Evolutionary conservation across 2,888 invertebrate genomes (phyloP), one percentile per base, ranked within the genome.

Genomic region (Pherbina coryleti): DNA sequence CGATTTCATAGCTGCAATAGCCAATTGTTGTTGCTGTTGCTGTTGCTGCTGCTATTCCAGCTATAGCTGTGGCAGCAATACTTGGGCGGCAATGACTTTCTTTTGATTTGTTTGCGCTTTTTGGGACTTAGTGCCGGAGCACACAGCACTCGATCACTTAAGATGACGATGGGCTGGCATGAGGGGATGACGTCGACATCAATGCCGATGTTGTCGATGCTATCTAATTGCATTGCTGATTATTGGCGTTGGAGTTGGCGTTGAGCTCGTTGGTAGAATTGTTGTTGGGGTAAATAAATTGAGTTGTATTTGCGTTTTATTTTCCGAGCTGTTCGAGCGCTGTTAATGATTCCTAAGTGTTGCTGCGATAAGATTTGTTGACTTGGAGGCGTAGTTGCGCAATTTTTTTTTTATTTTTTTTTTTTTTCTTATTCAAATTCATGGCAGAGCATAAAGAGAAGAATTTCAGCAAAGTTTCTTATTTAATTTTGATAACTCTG

Each of bases 1-100:
- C 81, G 80, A 82, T 83, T 82, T 81, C 79, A 78, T 79, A 81
- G 79, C 81, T 77, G 77, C 79, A 28, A 53, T 53, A 57, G 57
- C 66, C 17, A 44, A 11, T 11, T 64, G 28, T 49, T 28, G 72
- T 60, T 60, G 44, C 57, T 44, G 34, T 25, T 37, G 57, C 37
- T 28, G 72, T 60, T 60, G 44, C 57, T 44, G 34, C 17, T 37
- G 57, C 37, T 14, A 28, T 57, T 71, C 44, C 62, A 53, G 51
- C 37, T 64, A 70, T 8, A 49, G 44, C 11, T 19, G 53, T 25
- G 28, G 31, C 71, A 19, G 19, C 77, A 8, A 22, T 8, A 64
- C 78, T 71, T 78, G 75, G 78, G 80, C 80, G 80, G 78, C 72
- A 75, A 77, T 80, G 78, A 77, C 55, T 80, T 78, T 77, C 60